These are phyloP conservation scores for Elysia crispata DNA, from an alignment of 2,888 invertebrate species.

Conservation along the genomic window DNA sequence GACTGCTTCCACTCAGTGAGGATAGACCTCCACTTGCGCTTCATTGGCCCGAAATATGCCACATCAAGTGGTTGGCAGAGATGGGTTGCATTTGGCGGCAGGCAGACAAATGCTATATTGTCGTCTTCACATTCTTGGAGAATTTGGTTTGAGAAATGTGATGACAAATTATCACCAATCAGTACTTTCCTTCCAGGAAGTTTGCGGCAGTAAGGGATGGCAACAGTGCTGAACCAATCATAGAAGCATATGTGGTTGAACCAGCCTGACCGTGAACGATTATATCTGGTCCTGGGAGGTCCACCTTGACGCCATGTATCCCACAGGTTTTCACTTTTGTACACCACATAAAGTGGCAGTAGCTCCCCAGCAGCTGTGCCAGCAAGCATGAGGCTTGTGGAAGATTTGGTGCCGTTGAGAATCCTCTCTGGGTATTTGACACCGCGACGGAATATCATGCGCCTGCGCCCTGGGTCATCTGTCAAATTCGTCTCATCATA, in stretches of 20 bases:
- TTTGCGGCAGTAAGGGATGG: too few relatives aligned
- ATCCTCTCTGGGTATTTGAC: slow-evolving; percentile 70
- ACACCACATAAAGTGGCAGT: slow-evolving; percentile 62
- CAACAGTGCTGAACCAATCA: slow-evolving; percentile 68
- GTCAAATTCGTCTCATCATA: slow-evolving; percentile 73
- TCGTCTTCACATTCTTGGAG: too few relatives aligned
- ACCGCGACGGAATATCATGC: slow-evolving; percentile 33
- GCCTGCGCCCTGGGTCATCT: slow-evolving; percentile 72
- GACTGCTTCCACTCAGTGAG: too few relatives aligned
- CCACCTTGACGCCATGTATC: slow-evolving; percentile 76
- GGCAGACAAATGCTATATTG: too few relatives aligned
- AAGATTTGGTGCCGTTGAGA: slow-evolving; percentile 71
- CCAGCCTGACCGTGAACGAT: slow-evolving; percentile 73
- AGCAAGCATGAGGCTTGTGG: slow-evolving; percentile 74
- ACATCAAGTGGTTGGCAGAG: too few relatives aligned
- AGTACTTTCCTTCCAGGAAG: too few relatives aligned
- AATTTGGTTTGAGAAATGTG: too few relatives aligned
- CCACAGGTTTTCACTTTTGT: slow-evolving; percentile 74
- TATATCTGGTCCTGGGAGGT: slow-evolving; percentile 73
- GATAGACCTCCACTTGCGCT: too few relatives aligned
- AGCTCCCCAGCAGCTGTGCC: slow-evolving; percentile 73
- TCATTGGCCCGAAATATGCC: too few relatives aligned
- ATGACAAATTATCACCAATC: too few relatives aligned
- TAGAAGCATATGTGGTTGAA: slow-evolving; percentile 64
- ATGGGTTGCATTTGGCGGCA: too few relatives aligned